A percentile compares a stretch with the other conserved stretches of the same genome.
These are phyloP conservation scores for Fukomys damarensis DNA, from an alignment of 2,113 vertebrate genomes.

Conservation along the genomic window DNA sequence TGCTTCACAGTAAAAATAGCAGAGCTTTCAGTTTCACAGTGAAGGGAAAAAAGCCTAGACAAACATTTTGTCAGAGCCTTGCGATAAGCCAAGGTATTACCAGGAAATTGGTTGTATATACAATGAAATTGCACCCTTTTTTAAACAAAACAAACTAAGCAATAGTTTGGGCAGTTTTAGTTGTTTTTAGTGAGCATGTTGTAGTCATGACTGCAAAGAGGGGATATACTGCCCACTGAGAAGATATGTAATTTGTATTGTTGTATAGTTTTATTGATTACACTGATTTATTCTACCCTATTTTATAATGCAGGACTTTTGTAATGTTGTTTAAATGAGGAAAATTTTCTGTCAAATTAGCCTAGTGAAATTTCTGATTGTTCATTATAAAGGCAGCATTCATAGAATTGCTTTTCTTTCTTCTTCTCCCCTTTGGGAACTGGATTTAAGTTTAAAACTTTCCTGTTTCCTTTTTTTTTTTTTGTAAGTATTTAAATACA, in stretches of 20 bases:
- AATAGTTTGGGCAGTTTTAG: slow-evolving; percentile 98
- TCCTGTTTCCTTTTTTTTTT: slow-evolving; percentile 93
- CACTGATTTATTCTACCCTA: slow-evolving; percentile 99
- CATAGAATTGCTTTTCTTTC: slow-evolving; percentile 94
- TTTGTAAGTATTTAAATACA: slow-evolving; percentile 98
- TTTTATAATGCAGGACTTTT: slow-evolving; percentile 99
- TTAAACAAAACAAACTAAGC: slow-evolving; percentile 95
- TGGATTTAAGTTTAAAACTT: slow-evolving; percentile 99
- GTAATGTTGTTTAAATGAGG: slow-evolving; percentile 99
- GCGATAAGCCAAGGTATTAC: slow-evolving; percentile 94
- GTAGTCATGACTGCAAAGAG: slow-evolving; percentile 92
- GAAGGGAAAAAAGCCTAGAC: slow-evolving; percentile 97
- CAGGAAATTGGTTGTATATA: slow-evolving; percentile 96
- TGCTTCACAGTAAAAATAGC: slow-evolving; percentile 97
- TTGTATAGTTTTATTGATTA: slow-evolving; percentile 99
- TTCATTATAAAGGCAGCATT: slow-evolving; percentile 96
- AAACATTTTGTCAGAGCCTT: slow-evolving; percentile 96
- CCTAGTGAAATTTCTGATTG: slow-evolving; percentile 98
- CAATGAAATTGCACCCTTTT: slow-evolving; percentile 97
- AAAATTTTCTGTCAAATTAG: slow-evolving; percentile 96
- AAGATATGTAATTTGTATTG: slow-evolving; percentile 96
- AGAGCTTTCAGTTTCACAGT: too few species aligned
- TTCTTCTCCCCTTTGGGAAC: slow-evolving; percentile 84
- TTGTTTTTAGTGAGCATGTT: slow-evolving; percentile 93
- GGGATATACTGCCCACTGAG: slow-evolving; percentile 91